A percentile compares a stretch with the other conserved stretches of the same genome.
Evolutionary conservation across 1,140 invertebrate species (phyloP).

Genomic region (Arion vulgaris): DNA sequence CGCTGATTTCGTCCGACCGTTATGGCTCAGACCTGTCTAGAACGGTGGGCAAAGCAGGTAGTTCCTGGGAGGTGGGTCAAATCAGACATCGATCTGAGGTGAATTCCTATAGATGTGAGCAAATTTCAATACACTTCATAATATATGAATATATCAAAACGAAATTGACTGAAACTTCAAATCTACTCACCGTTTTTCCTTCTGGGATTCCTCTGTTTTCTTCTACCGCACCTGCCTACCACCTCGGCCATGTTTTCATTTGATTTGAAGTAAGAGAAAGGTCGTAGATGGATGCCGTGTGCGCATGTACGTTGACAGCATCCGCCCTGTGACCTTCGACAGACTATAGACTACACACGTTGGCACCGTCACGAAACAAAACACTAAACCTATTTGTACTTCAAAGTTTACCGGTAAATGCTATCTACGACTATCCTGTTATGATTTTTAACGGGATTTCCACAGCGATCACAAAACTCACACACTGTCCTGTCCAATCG

Average conservation of each 20-base stretch:
- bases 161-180: too few relatives aligned
- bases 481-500: conserved; percentile 24
- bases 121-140: too few relatives aligned
- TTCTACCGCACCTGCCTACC: conserved; percentile 47
- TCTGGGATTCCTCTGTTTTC: conserved; percentile 48
- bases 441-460: conserved; percentile 36
- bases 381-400: neutral
- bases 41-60: too few relatives aligned
- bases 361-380: neutral
- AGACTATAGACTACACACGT: neutral
- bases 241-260: conserved; percentile 55
- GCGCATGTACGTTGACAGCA: conserved; percentile 52
- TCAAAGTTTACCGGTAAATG: conserved; percentile 3
- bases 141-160: too few relatives aligned
- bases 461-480: neutral
- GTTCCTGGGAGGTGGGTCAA: too few relatives aligned
- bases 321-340: conserved; percentile 42
- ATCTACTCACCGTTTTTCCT: conserved; percentile 48
- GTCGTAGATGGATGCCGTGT: conserved; percentile 41
- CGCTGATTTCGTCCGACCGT: too few relatives aligned
- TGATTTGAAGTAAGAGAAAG: conserved; percentile 46
- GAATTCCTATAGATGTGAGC: too few relatives aligned
- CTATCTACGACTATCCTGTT: neutral
- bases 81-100: too few relatives aligned
- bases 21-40: too few relatives aligned